Base-by-base conservation (phyloP, 2,113 vertebrate species). In the Cyanistes caeruleus region DNA sequence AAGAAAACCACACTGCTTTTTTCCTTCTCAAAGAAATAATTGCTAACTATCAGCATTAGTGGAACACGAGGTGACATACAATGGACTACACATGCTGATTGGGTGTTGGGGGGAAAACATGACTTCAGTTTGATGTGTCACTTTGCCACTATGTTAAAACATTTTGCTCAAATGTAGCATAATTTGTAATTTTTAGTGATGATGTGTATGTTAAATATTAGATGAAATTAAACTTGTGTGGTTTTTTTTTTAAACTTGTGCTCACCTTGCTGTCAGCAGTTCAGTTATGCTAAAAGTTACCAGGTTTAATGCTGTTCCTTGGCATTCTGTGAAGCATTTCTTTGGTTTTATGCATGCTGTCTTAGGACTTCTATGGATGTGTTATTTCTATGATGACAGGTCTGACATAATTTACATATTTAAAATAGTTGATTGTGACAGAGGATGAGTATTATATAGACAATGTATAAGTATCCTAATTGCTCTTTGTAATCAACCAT, bases 31-130 rank as follows among this genome's bases (percentile, higher is more conserved):
- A 69, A 69, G 44, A 72, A 74, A 33, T 37, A 75, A 68, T 11
- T 12, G n/a, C 10, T 51, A 44, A 33, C 11, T 62, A 6, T 17
- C 24, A 5, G 58, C 12, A 2, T 60, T 31, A 76, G 31, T 73
- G 31, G 15, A 85, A 52, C 21, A 23, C 0, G 0, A 44, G 20
- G 31, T 76, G 25, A 11, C 33, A 4, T 39, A 24, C 13, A 15
- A 44, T 64, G 19, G 67, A 9, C 11, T 31, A 33, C 51, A 33
- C 4, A 5, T 1, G 1, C 24, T 44, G 17, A 74, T 10, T 84
- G 39, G 11, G 33, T 89, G 10, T 4, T 90, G 14, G 5, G 27
- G 12, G 7, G 31, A 89, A 56, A 53, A 4, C 7, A 6, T 15
- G 2, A 11, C 13, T 72, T 53, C 22, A 39, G 51, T 79, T 39